Percentiles rank a stretch among this genome's conserved stretches.
Evolutionary conservation across 2,113 vertebrate genomes (phyloP).

Genomic region (Pao palembangensis): DNA sequence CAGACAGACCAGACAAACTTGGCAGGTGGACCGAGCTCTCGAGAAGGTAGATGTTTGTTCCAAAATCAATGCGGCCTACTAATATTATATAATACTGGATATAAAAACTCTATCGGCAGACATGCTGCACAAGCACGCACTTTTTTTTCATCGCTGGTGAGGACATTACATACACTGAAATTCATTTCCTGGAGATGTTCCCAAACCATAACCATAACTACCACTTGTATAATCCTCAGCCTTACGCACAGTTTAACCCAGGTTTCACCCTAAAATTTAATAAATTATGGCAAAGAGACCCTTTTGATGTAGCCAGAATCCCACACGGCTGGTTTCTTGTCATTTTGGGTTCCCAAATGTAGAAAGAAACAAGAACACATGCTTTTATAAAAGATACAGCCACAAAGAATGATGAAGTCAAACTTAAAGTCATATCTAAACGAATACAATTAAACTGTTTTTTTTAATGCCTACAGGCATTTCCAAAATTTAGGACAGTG

Average conservation of each 20-base stretch:
- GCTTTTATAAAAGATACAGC: not conserved
- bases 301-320: not conserved
- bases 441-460: too few relatives aligned
- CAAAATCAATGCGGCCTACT: constrained; percentile 67
- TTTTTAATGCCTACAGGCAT: too few relatives aligned
- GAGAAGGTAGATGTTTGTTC: constrained; percentile 51
- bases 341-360: not conserved
- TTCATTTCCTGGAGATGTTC: not conserved
- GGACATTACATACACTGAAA: not conserved
- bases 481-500: too few relatives aligned
- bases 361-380: not conserved
- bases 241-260: not conserved
- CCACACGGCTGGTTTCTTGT: not conserved
- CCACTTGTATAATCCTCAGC: not conserved
- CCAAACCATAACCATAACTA: not conserved
- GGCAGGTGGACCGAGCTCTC: constrained; percentile 51
- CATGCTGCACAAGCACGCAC: constrained; percentile 1
- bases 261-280: not conserved
- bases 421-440: too few relatives aligned
- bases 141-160: not conserved
- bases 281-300: not conserved
- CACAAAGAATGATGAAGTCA: too few relatives aligned
- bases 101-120: constrained; percentile 50
- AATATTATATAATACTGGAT: constrained; percentile 67
- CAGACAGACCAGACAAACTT: constrained; percentile 64